These are phyloP conservation scores for Folsomia manolachei DNA, from an alignment of 2,888 invertebrate species.

Conservation along the genomic window DNA sequence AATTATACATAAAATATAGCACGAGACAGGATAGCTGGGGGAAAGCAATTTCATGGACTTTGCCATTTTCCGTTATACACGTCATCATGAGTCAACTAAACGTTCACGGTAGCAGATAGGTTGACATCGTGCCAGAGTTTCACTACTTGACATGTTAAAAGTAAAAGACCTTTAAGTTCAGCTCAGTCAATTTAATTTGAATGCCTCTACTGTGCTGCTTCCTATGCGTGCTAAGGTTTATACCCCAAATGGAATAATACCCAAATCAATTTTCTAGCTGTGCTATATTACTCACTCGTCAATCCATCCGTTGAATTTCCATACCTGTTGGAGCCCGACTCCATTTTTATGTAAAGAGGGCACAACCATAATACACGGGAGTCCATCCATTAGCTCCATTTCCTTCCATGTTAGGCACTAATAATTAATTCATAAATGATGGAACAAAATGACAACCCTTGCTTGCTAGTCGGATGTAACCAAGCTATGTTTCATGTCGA, in stretches of 20 bases:
- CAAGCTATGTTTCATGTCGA: neutral
- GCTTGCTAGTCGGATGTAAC: neutral
- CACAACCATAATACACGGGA: neutral
- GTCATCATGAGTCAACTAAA: no score
- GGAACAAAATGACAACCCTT: conserved; percentile 4
- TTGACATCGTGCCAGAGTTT: neutral
- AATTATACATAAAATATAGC: no score
- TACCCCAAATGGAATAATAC: no score
- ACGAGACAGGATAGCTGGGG: no score
- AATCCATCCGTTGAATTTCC: no score
- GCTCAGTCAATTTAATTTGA: conserved; percentile 1
- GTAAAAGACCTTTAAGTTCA: neutral
- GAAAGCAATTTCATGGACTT: no score
- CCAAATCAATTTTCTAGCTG: neutral
- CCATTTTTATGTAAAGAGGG: neutral
- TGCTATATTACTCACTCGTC: no score
- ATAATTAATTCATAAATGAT: conserved; percentile 14
- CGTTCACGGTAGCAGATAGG: no score
- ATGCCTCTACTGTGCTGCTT: no score
- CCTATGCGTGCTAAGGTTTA: no score
- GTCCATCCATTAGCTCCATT: neutral
- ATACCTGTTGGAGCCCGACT: neutral
- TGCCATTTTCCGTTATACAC: no score
- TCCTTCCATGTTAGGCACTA: neutral
- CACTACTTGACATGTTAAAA: neutral